Evolutionary conservation across 2,113 vertebrate species (phyloP).

Genomic region (Albula glossodonta): DNA sequence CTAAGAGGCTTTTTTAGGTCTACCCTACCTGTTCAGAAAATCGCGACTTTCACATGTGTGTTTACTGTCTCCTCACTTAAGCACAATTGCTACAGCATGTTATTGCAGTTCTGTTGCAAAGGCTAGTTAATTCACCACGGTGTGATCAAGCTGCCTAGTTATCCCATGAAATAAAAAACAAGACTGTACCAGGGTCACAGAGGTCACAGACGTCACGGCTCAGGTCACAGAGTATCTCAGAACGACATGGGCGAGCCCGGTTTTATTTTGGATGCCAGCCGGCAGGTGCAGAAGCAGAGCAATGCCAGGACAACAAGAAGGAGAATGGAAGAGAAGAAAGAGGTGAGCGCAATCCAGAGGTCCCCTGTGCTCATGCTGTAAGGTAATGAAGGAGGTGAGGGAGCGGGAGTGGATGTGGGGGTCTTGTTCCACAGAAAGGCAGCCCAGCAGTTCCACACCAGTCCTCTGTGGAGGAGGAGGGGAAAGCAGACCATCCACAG

Average conservation of each 20-base stretch:
- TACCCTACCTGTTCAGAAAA: too few species aligned
- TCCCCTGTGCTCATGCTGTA: slow-evolving; percentile 48
- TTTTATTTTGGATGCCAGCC: slow-evolving; percentile 59
- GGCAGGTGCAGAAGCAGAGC: slow-evolving; percentile 72
- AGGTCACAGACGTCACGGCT: background rate
- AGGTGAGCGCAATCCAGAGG: slow-evolving; percentile 50
- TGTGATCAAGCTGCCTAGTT: background rate
- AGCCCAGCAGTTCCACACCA: too few species aligned
- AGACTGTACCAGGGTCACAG: background rate
- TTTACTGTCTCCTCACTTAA: too few species aligned
- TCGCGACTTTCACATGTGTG: too few species aligned
- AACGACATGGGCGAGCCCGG: slow-evolving; percentile 60
- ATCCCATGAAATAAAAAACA: background rate
- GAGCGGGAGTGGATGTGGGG: background rate
- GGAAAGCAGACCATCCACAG: too few species aligned
- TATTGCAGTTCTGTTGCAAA: background rate
- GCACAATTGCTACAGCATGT: background rate
- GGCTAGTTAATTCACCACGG: background rate
- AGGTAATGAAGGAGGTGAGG: background rate
- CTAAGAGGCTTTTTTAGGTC: too few species aligned
- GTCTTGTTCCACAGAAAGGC: background rate
- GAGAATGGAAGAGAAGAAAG: slow-evolving; percentile 47
- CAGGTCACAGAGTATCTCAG: slow-evolving; percentile 35
- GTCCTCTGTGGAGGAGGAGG: too few species aligned
- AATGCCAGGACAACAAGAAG: slow-evolving; percentile 56